Base-by-base conservation (phyloP, 2,113 vertebrate species). In the Sinocyclocheilus anophthalmus region DNA sequence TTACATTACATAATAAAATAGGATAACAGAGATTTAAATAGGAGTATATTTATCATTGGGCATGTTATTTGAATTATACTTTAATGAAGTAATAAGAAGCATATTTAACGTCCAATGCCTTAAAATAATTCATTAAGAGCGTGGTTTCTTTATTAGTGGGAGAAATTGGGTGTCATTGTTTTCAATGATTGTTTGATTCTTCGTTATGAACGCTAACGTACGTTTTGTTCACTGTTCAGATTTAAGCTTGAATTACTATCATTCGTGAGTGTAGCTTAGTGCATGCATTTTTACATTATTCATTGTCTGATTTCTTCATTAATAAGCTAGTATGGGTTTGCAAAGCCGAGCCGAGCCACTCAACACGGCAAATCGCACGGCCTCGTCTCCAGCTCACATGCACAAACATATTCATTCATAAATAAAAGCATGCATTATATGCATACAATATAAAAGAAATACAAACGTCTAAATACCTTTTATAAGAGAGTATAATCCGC, bases 401-500 rank as follows among this genome's bases (percentile, higher is more conserved):
- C 14, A 50, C 2, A 1, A 50, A 69, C 42, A 50, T 1, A 30
- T 82, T 69, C 18, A 69, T 12, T 33, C 0, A 33, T 4, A 26
- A 53, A 26, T 30, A 7, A 82, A 50, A 45, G 2, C 63, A 82
- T 50, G 8, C 20, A 61, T 9, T 20, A 13, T 39, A 33, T 50
- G 26, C 24, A 50, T 2, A 30, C 0, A 30, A 50, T 82, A 82
- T 53, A 11, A 50, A 30, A 4, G 5, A 18, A 13, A 82, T 45
- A 5, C 20, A 11, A 13, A 7, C 11, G 14, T 70, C 5, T 14
- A 57, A 53, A 39, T 83, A 83, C 81, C 81, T 83, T 83, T n/a
- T n/a, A 37, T 22, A 72, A 3, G 18, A 4, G 81, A 16, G 6
- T 55, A 39, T 55, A 72, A 72, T 73, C 81, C 81, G 67, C 86